Percentiles rank a stretch among this genome's conserved stretches.
Conservation (phyloP, 2,888 invertebrate genomes). For the Aricia artaxerxes region DNA sequence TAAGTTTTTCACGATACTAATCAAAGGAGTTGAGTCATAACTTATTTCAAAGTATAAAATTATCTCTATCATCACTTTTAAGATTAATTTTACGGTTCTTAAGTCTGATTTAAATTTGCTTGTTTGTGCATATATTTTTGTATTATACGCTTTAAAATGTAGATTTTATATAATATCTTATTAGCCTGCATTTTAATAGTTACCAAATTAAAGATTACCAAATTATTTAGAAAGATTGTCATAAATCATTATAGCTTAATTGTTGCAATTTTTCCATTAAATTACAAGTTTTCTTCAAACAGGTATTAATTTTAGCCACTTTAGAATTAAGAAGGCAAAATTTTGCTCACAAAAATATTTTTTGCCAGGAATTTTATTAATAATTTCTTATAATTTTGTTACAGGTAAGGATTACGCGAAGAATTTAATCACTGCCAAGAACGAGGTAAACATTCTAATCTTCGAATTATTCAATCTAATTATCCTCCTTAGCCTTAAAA, state of each 20-base stretch:
- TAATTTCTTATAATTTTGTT: constrained; percentile 31
- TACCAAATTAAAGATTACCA: too few relatives aligned
- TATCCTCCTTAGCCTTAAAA: constrained; percentile 3
- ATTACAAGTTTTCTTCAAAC: not conserved
- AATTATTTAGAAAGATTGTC: too few relatives aligned
- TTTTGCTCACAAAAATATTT: not conserved
- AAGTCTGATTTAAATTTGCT: not conserved
- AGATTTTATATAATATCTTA: too few relatives aligned
- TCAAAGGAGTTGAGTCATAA: constrained; percentile 31
- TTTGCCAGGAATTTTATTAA: constrained; percentile 12
- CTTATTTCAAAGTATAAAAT: constrained; percentile 33
- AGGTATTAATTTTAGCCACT: not conserved
- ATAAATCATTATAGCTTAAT: not conserved
- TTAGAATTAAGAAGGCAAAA: constrained; percentile 1
- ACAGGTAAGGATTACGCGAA: constrained; percentile 33
- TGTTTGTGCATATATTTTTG: not conserved
- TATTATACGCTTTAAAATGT: not conserved
- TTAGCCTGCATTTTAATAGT: too few relatives aligned
- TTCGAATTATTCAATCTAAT: constrained; percentile 13
- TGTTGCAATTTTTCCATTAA: not conserved
- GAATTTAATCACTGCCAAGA: constrained; percentile 31
- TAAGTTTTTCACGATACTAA: constrained; percentile 35
- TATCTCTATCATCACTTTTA: constrained; percentile 32
- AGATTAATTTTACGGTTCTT: constrained; percentile 29
- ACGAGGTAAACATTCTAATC: constrained; percentile 27